phyloP scores from a whole-genome alignment of 2,797 vertebrate species.

The Brachymystax lenok region DNA sequence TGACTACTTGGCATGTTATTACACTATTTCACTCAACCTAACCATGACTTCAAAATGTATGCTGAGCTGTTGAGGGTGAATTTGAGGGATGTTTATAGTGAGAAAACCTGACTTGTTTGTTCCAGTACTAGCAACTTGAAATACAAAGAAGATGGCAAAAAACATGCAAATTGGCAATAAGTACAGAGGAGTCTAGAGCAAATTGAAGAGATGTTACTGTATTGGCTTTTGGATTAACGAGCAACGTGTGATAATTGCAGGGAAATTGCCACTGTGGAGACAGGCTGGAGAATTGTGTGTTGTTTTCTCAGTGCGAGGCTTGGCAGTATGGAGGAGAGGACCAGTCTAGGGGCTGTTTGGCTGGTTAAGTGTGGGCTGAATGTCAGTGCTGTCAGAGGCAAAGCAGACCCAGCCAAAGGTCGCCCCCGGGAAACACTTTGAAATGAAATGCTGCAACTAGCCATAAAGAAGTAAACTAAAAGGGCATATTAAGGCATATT shows the following conservation, averaged over 20 bases:
- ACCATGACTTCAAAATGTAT: neutral
- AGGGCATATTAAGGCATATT: neutral
- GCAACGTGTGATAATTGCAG: neutral
- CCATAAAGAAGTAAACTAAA: slow-evolving; percentile 14
- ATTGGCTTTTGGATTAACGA: slow-evolving; percentile 8
- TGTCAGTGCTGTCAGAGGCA: slow-evolving; percentile 16
- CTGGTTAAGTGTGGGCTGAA: slow-evolving; percentile 20
- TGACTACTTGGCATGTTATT: neutral
- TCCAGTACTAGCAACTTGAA: neutral
- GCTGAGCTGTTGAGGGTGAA: neutral
- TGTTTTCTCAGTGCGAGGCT: neutral
- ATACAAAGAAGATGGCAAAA: neutral
- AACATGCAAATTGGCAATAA: neutral
- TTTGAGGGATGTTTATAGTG: neutral
- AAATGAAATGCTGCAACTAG: neutral
- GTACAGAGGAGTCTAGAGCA: neutral
- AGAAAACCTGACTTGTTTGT: neutral
- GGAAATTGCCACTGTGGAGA: slow-evolving; percentile 18
- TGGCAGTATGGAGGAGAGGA: slow-evolving; percentile 2
- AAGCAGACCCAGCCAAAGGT: slow-evolving; percentile 10
- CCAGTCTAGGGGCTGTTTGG: slow-evolving; percentile 2
- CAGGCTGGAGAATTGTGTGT: neutral
- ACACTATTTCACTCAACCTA: neutral
- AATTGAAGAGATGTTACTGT: slow-evolving; percentile 1
- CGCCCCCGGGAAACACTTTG: slow-evolving; percentile 4